Percentiles rank a stretch among this genome's conserved stretches.
phyloP scores from a whole-genome alignment of 2,113 vertebrate genomes.

The Geococcyx californianus region DNA sequence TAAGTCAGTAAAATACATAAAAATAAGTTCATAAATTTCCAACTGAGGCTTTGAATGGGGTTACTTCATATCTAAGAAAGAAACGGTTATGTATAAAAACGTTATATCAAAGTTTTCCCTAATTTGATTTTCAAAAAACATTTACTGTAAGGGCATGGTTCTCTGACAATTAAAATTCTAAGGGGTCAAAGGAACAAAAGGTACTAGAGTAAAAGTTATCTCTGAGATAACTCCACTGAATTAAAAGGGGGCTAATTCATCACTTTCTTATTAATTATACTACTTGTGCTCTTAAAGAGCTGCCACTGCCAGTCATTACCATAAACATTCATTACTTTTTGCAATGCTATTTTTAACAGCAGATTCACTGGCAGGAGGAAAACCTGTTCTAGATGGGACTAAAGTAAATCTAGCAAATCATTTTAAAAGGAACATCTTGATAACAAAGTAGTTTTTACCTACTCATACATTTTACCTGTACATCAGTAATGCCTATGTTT shows the following conservation, averaged over 20 bases:
- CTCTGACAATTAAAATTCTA: not conserved
- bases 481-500: not conserved
- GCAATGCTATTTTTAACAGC: not conserved
- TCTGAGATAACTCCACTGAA: not conserved
- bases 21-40: not conserved
- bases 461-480: not conserved
- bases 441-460: conserved; percentile 3
- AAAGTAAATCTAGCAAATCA: not conserved
- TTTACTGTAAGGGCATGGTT: not conserved
- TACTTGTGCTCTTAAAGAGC: not conserved
- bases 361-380: not conserved
- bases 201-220: not conserved
- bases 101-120: not conserved
- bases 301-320: not conserved
- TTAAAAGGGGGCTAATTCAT: not conserved
- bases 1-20: not conserved
- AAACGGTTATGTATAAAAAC: not conserved
- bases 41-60: not conserved
- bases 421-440: not conserved
- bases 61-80: not conserved
- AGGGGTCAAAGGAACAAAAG: not conserved
- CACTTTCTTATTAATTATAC: not conserved
- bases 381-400: not conserved
- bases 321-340: not conserved
- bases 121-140: not conserved